A percentile compares a stretch with the other conserved stretches of the same genome.
These are phyloP conservation scores for Dipodomys ordii DNA, from an alignment of 2,113 vertebrate genomes.

Conservation along the genomic window DNA sequence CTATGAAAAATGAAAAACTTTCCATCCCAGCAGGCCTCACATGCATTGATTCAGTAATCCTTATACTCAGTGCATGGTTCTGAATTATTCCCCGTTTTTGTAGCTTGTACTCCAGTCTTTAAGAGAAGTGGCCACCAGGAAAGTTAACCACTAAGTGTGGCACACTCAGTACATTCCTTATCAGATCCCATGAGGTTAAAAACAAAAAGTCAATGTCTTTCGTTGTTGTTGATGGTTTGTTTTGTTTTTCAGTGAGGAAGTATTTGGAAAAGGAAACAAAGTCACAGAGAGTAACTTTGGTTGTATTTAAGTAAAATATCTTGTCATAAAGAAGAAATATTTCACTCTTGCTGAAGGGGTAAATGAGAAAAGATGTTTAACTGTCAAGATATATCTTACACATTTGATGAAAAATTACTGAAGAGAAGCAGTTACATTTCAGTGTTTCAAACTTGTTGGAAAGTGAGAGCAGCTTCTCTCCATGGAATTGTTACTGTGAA, in stretches of 20 bases:
- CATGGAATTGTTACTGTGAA: constrained; percentile 61
- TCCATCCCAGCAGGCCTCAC: not conserved
- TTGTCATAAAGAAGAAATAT: constrained; percentile 51
- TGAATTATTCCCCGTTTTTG: not conserved
- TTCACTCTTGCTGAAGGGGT: constrained; percentile 68
- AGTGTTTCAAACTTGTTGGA: constrained; percentile 74
- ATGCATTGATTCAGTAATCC: not conserved
- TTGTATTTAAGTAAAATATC: constrained; percentile 74
- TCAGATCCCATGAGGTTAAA: not conserved
- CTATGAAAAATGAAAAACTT: constrained; percentile 22
- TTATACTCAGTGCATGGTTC: not conserved
- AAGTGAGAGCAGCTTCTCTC: constrained; percentile 69
- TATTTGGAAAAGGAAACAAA: constrained; percentile 52
- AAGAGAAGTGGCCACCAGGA: not conserved
- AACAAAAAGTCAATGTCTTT: not conserved
- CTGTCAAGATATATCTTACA: constrained; percentile 64
- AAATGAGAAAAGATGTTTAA: constrained; percentile 71
- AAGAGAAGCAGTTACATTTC: constrained; percentile 79
- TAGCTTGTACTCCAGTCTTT: not conserved
- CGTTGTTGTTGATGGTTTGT: no score
- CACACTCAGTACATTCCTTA: not conserved
- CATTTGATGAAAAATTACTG: constrained; percentile 76
- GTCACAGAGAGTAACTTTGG: not conserved
- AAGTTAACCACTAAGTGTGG: not conserved
- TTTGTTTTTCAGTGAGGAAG: not conserved